phyloP scores from a whole-genome alignment of 2,113 vertebrate species.

The Poicephalus meyeri region DNA sequence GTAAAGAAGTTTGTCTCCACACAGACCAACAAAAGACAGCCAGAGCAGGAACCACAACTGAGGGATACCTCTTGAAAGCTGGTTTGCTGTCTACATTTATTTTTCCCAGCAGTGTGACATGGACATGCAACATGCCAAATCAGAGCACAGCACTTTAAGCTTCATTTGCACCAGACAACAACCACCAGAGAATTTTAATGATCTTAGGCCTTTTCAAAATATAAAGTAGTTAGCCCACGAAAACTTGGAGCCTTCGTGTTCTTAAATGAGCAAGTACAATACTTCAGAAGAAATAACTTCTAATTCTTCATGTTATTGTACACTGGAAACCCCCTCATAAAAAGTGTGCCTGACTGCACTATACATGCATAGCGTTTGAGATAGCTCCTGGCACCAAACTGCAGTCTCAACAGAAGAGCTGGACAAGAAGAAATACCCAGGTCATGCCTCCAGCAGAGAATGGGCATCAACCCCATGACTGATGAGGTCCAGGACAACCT shows the following conservation, averaged over 20 bases:
- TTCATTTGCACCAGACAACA: background rate
- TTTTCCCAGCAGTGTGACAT: background rate
- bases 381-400: background rate
- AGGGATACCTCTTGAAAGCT: background rate
- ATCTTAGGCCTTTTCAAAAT: background rate
- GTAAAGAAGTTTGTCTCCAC: background rate
- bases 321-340: background rate
- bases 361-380: background rate
- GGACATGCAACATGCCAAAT: background rate
- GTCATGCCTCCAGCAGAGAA: background rate
- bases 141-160: background rate
- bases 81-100: background rate
- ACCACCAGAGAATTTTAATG: background rate
- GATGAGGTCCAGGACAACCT: background rate
- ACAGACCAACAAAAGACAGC: background rate
- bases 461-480: accelerated
- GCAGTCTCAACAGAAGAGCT: accelerated
- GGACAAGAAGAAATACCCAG: background rate
- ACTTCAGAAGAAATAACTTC: background rate
- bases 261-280: background rate
- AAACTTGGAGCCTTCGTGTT: background rate
- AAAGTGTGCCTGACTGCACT: background rate
- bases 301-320: background rate
- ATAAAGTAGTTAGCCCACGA: background rate
- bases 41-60: background rate